Evolutionary conservation across 30 jellyfish, hydroid and myxozoan genomes (phyloP).

Genomic region (Pelagia noctiluca): DNA sequence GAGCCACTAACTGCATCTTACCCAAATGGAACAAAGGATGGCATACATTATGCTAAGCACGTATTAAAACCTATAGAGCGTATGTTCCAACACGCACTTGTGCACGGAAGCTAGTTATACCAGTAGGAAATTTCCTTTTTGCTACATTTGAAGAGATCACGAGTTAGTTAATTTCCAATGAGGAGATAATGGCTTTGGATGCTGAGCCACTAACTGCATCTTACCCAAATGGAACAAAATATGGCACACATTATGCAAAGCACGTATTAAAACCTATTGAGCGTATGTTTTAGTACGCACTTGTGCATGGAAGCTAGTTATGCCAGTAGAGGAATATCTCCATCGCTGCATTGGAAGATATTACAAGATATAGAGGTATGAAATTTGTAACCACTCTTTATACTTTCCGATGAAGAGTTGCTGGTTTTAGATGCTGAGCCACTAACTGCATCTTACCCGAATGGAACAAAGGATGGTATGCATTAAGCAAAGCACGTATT

Average conservation of each 20-base stretch:
- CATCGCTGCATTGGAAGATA: no score
- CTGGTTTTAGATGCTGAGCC: conserved; percentile 87
- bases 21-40: conserved; percentile 96
- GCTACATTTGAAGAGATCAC: no score
- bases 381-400: no score
- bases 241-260: conserved; percentile 88
- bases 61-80: conserved; percentile 74
- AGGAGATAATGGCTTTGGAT: conserved; percentile 76
- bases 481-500: conserved; percentile 79
- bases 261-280: conserved; percentile 78
- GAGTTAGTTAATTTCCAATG: conserved; percentile 95
- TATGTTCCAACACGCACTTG: conserved; percentile 72
- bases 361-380: no score
- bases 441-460: conserved; percentile 92
- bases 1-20: conserved; percentile 92
- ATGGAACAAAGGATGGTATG: conserved; percentile 96
- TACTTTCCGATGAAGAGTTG: conserved; percentile 86
- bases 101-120: conserved; percentile 44
- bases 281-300: conserved; percentile 67
- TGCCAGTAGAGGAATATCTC: no score
- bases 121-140: no score
- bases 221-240: conserved; percentile 91
- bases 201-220: conserved; percentile 94
- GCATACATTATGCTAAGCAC: conserved; percentile 85
- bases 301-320: conserved; percentile 50